Conservation (phyloP, 1,140 invertebrate genomes). For the Halictus rubicundus region DNA sequence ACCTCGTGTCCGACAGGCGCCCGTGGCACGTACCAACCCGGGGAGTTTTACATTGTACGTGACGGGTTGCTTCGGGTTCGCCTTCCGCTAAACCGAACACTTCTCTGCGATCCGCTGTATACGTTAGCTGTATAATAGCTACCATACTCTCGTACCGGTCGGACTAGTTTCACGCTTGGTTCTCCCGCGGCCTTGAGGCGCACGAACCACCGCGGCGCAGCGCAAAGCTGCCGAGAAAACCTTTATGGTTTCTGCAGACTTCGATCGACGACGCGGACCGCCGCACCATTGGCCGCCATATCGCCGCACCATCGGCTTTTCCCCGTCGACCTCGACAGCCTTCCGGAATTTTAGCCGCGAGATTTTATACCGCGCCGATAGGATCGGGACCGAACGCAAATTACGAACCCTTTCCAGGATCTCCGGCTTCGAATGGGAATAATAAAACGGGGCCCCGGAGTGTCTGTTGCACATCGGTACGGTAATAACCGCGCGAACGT, state of each 20-base stretch:
- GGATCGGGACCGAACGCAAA: constrained; percentile 15
- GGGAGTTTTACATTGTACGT: constrained; percentile 46
- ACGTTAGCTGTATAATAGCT: constrained; percentile 52
- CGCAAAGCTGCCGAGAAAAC: constrained; percentile 57
- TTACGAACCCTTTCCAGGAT: neutral
- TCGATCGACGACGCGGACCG: too few relatives aligned
- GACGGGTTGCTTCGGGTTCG: constrained; percentile 40
- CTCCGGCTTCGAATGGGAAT: neutral
- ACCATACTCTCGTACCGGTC: constrained; percentile 64
- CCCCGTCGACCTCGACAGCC: neutral
- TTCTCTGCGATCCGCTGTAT: constrained; percentile 52
- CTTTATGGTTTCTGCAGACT: constrained; percentile 38
- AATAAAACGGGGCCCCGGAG: constrained; percentile 18
- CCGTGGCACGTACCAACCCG: constrained; percentile 16
- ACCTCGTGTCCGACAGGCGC: neutral
- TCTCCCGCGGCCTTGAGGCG: constrained; percentile 69
- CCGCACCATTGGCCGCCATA: too few relatives aligned
- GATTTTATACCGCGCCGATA: constrained; percentile 12
- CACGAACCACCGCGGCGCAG: constrained; percentile 38
- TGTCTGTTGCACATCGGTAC: neutral
- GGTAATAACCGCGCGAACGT: neutral
- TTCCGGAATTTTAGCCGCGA: constrained; percentile 57
- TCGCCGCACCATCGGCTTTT: too few relatives aligned
- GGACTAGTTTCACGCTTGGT: constrained; percentile 72
- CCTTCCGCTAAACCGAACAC: constrained; percentile 58